These are phyloP conservation scores for Rambutsinella grinnellia DNA, from an alignment of 2,888 invertebrate genomes.

Conservation along the genomic window DNA sequence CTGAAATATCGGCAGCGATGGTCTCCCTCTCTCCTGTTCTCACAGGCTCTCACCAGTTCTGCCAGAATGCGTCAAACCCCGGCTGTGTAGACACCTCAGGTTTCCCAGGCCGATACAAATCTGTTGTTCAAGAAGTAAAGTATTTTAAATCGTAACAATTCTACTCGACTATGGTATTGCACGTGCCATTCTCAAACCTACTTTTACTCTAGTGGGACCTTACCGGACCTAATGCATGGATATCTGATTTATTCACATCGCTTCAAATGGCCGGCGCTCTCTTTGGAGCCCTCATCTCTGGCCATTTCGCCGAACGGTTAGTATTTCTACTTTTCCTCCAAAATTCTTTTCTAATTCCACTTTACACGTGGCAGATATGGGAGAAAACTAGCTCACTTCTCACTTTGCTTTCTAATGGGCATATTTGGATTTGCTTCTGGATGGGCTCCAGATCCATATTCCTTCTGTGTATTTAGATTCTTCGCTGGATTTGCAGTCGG, in stretches of 20 bases:
- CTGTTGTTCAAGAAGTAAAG: conserved; percentile 58
- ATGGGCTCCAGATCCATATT: conserved; percentile 51
- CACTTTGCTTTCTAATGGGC: conserved; percentile 55
- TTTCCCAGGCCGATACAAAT: conserved; percentile 38
- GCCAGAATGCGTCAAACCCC: conserved; percentile 7
- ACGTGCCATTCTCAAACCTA: no score
- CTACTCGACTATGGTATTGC: no score
- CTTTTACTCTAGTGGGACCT: conserved; percentile 58
- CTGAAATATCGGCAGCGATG: conserved; percentile 61
- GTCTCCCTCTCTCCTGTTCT: conserved; percentile 59
- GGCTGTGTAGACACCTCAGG: conserved; percentile 31
- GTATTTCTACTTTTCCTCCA: no score
- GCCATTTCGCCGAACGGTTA: conserved; percentile 55
- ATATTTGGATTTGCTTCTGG: conserved; percentile 55
- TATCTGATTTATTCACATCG: conserved; percentile 54
- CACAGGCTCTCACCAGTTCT: conserved; percentile 47
- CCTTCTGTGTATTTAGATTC: conserved; percentile 55
- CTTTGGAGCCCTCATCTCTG: conserved; percentile 41
- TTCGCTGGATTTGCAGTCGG: conserved; percentile 56
- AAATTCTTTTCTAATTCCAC: neutral
- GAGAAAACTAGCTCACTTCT: conserved; percentile 58
- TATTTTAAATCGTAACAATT: no score
- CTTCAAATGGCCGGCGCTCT: conserved; percentile 57
- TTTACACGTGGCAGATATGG: conserved; percentile 46
- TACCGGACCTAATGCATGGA: conserved; percentile 36